Evolutionary conservation across 2,797 vertebrate genomes (phyloP).

Genomic region (Notolepis coatsorum): DNA sequence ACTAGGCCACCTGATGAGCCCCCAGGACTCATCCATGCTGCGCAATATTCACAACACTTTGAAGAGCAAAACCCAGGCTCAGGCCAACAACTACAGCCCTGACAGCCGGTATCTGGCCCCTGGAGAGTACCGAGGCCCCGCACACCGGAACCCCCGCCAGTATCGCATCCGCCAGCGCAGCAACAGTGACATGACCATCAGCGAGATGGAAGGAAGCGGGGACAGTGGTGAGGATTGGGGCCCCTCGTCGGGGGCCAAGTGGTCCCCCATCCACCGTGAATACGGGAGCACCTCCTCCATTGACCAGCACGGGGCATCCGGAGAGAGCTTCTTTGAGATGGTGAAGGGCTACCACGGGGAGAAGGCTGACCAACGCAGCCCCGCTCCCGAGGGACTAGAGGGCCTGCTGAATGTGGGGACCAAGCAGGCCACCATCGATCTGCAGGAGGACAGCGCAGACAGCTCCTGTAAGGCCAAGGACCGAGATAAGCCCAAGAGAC

Average conservation of each 20-base stretch:
- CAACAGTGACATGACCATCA: constrained; percentile 97
- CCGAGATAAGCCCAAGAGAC: constrained; percentile 94
- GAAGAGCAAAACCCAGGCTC: constrained; percentile 86
- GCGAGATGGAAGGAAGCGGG: constrained; percentile 93
- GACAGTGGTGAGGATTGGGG: constrained; percentile 95
- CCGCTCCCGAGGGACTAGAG: constrained; percentile 87
- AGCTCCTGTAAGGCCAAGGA: constrained; percentile 90
- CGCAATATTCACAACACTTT: constrained; percentile 95
- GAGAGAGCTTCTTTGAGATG: constrained; percentile 94
- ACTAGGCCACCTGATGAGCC: constrained; percentile 86
- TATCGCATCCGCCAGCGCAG: constrained; percentile 93
- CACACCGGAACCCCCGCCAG: constrained; percentile 86
- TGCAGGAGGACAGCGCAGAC: constrained; percentile 85
- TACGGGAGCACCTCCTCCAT: constrained; percentile 98
- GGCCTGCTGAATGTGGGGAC: constrained; percentile 87
- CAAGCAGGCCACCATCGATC: constrained; percentile 85
- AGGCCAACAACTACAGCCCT: constrained; percentile 75
- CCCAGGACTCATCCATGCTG: constrained; percentile 93
- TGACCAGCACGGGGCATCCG: constrained; percentile 91
- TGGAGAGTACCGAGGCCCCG: constrained; percentile 86
- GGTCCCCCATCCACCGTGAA: constrained; percentile 92
- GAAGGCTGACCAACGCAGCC: constrained; percentile 88
- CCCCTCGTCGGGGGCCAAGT: constrained; percentile 85
- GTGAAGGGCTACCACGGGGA: constrained; percentile 92
- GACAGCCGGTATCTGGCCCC: constrained; percentile 89